These are phyloP conservation scores for Montipora cactus DNA, from an alignment of 64 coral and sea anemone genomes.

Conservation along the genomic window DNA sequence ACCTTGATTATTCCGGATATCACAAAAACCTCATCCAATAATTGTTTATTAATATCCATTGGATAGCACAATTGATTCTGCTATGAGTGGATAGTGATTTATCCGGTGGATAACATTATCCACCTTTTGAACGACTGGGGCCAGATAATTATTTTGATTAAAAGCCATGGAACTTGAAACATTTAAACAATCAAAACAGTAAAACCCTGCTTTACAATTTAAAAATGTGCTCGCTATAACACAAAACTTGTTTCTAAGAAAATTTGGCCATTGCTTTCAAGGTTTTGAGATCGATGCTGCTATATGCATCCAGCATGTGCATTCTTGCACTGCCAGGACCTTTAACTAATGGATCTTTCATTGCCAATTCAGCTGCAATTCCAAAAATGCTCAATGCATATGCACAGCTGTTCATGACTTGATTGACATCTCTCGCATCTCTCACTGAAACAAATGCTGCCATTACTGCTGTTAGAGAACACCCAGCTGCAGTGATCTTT, in stretches of 20 bases:
- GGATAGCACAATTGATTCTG: too few species aligned
- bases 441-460: slow-evolving; percentile 51
- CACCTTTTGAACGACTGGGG: too few species aligned
- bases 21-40: too few species aligned
- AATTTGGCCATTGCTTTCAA: slow-evolving; percentile 37
- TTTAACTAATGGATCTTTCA: slow-evolving; percentile 23
- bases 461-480: slow-evolving; percentile 24
- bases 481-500: slow-evolving; percentile 45
- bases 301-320: slow-evolving; percentile 56
- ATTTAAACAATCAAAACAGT: too few species aligned
- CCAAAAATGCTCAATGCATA: slow-evolving; percentile 58
- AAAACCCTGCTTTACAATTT: too few species aligned
- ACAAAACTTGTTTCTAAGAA: slow-evolving; percentile 5
- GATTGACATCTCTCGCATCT: slow-evolving; percentile 34
- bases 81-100: too few species aligned
- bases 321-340: slow-evolving; percentile 61
- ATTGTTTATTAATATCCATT: too few species aligned
- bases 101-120: too few species aligned
- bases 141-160: too few species aligned
- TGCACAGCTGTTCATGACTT: slow-evolving; percentile 53
- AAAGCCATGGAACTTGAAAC: too few species aligned
- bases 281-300: slow-evolving; percentile 12
- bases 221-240: too few species aligned
- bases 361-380: slow-evolving; percentile 53
- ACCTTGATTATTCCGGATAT: too few species aligned